Percentiles rank a stretch among this genome's conserved stretches.
These are phyloP conservation scores for Crocuta crocuta DNA, from an alignment of 2,113 vertebrate species.

Conservation along the genomic window DNA sequence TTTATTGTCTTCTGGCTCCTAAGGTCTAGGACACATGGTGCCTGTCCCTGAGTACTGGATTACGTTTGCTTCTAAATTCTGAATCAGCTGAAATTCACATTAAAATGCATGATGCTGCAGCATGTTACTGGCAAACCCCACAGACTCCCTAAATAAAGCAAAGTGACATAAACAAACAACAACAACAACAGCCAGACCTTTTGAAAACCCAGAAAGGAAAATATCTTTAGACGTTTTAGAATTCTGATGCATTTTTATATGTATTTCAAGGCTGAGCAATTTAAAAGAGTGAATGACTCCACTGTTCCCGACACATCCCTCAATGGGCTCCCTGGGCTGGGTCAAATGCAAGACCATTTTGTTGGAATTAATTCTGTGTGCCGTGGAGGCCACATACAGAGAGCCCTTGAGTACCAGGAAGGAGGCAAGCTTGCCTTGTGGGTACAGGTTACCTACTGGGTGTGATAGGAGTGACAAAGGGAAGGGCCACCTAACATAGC, in stretches of 20 bases:
- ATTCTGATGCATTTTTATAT: neutral
- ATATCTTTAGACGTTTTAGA: slow-evolving; percentile 10
- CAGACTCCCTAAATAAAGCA: slow-evolving; percentile 60
- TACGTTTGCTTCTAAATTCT: slow-evolving; percentile 76
- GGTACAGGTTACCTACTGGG: neutral
- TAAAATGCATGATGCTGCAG: slow-evolving; percentile 75
- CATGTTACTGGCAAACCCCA: slow-evolving; percentile 63
- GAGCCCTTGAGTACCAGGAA: neutral
- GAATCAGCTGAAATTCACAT: slow-evolving; percentile 82
- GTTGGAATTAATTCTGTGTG: neutral
- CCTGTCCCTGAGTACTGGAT: slow-evolving; percentile 62
- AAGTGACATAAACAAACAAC: neutral
- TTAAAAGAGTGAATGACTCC: neutral
- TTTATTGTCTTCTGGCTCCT: slow-evolving; percentile 79
- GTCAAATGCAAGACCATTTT: neutral
- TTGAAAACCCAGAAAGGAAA: slow-evolving; percentile 38
- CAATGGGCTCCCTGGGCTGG: neutral
- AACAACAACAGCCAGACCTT: neutral
- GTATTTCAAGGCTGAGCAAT: neutral
- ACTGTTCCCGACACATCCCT: neutral
- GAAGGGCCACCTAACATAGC: neutral
- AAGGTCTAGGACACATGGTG: slow-evolving; percentile 76
- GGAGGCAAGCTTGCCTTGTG: neutral
- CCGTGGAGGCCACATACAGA: fast-evolving
- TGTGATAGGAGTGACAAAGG: fast-evolving